phyloP scores from a whole-genome alignment of 2,797 vertebrate genomes.

The Momotus momota region DNA sequence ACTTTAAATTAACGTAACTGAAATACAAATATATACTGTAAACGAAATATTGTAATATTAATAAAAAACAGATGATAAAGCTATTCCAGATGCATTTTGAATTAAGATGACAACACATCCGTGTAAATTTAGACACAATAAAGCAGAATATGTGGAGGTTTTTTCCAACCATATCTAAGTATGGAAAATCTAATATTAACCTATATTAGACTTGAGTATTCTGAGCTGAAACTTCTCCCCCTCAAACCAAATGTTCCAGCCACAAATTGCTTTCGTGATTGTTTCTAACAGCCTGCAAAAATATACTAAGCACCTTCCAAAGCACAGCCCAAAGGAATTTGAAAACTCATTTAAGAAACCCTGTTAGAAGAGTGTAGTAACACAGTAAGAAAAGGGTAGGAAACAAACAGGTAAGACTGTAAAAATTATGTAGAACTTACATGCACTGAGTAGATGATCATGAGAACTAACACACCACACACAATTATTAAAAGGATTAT shows the following conservation, averaged over 20 bases:
- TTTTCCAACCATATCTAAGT: not conserved
- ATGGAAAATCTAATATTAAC: not conserved
- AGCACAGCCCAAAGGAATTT: not conserved
- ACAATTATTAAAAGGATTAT: constrained; percentile 63
- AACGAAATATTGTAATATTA: not conserved
- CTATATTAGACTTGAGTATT: not conserved
- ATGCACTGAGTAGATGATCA: not conserved
- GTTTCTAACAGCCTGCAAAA: not conserved
- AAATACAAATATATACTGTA: not conserved
- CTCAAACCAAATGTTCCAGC: not conserved
- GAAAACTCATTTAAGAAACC: not conserved
- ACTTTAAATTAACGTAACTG: not conserved
- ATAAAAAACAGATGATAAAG: not conserved
- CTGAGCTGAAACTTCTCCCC: not conserved
- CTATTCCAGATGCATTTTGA: not conserved
- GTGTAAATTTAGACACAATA: not conserved
- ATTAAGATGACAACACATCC: not conserved
- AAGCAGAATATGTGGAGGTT: not conserved
- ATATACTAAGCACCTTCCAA: not conserved
- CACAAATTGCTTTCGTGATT: not conserved
- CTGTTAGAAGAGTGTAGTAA: not conserved
- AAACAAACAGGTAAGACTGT: not conserved
- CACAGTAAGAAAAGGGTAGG: not conserved
- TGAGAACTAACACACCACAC: constrained; percentile 15
- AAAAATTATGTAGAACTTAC: not conserved